Base-by-base conservation (phyloP, 2,888 invertebrate species). In the Dioctria linearis region DNA sequence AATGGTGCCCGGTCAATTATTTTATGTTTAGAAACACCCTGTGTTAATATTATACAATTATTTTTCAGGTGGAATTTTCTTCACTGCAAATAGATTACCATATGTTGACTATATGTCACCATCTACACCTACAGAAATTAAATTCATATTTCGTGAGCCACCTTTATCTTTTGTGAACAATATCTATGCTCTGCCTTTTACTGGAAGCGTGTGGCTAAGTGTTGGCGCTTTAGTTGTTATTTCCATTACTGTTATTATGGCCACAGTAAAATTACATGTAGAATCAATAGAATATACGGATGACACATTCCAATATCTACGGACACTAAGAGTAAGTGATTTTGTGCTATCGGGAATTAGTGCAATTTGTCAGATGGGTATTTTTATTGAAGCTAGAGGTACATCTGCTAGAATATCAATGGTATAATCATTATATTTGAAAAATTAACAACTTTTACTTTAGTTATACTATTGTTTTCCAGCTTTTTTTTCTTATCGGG, bases 81-180 rank as follows among this genome's bases (percentile, higher is more conserved):
- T 89, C 40, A 87, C 86, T 2, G 54, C 82, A 1, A 87, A 88
- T 57, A 85, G 89, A 80, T 82, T 87, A 5, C 83, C 83, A 37
- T 85, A 88, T 0, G 86, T 91, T 0, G 92, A 92, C 84, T 92
- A 91, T 85, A 89, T 92, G 5, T 90, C 91, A 4, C 89, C 91
- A 88, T 91, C 91, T 0, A 90, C 91, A 0, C 88, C 90, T 5
- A 91, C 92, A 0, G 88, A 89, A 0, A 90, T 91, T 0, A 90
- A 90, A 43, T 93, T 94, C 84, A 90, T 94, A 39, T 94, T 94
- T 87, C 90, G 92, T 0, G 91, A 92, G 82, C 94, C 94, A 0
- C 91, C 93, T 0, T 88, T 93, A 0, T 92, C 94, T 0, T 90
- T 91, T 79, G 90, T 93, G 4, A 90, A 91, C 69, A 94, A 94